Percentiles rank a stretch among this genome's conserved stretches.
phyloP scores from a whole-genome alignment of 2,888 invertebrate genomes.

The Nyleta sp. region DNA sequence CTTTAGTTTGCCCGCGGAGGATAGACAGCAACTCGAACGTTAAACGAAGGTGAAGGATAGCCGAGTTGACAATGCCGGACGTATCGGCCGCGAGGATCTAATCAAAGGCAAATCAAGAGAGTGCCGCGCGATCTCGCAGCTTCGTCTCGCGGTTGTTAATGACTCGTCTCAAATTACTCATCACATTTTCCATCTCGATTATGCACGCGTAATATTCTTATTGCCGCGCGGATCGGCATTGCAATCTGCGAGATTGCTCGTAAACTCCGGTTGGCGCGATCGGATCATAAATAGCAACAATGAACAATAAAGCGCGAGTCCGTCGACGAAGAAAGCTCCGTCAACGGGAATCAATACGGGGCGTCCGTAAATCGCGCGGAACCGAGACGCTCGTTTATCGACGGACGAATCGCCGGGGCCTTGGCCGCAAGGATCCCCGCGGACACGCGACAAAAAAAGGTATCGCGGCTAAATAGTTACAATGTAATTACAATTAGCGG shows the following conservation, averaged over 20 bases:
- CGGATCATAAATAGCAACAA: conserved; percentile 47
- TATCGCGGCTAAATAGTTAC: conserved; percentile 37
- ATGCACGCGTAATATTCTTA: conserved; percentile 58
- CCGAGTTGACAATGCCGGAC: conserved; percentile 29
- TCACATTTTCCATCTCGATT: conserved; percentile 61
- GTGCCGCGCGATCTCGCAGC: conserved; percentile 35
- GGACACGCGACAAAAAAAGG: conserved; percentile 30
- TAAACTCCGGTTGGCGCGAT: conserved; percentile 49
- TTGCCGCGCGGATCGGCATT: conserved; percentile 46
- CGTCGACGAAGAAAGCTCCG: conserved; percentile 3
- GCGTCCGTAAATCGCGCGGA: too few species aligned
- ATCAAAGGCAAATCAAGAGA: conserved; percentile 53
- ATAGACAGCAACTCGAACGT: conserved; percentile 2
- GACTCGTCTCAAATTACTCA: conserved; percentile 61
- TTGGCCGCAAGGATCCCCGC: conserved; percentile 21
- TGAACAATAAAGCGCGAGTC: conserved; percentile 31
- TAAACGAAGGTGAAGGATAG: conserved; percentile 8
- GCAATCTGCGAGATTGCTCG: conserved; percentile 55
- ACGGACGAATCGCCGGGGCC: conserved; percentile 33
- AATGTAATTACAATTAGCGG: conserved; percentile 57
- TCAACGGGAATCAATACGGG: too few species aligned
- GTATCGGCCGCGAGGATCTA: conserved; percentile 45
- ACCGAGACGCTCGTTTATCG: too few species aligned
- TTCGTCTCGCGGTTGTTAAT: conserved; percentile 42
- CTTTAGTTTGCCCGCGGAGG: too few species aligned